A percentile compares a stretch with the other conserved stretches of the same genome.
phyloP scores from a whole-genome alignment of 2,797 vertebrate genomes.

The Allenopithecus nigroviridis region DNA sequence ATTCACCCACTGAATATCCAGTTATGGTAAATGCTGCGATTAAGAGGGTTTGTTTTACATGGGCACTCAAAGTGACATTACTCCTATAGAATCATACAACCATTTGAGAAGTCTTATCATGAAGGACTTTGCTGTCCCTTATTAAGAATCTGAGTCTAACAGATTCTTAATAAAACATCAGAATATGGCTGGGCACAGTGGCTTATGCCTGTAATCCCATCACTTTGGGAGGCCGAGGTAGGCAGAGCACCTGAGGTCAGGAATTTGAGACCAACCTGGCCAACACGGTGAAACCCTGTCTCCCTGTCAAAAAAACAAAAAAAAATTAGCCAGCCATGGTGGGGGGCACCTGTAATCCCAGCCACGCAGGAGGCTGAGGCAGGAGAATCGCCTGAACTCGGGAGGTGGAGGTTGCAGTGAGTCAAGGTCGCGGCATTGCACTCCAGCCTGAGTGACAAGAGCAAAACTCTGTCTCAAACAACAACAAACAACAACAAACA shows the following conservation, averaged over 20 bases:
- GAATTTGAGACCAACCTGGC: background rate
- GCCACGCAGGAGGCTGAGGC: background rate
- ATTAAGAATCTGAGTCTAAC: no score
- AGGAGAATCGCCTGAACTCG: no score
- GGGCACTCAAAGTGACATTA: no score
- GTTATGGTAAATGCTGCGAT: no score
- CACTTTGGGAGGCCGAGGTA: background rate
- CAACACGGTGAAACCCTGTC: background rate
- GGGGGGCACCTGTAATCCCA: background rate
- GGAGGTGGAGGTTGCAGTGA: background rate
- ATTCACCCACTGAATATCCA: no score
- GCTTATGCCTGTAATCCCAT: background rate
- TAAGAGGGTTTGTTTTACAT: no score
- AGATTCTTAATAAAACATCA: background rate
- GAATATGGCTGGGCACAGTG: background rate
- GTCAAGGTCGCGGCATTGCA: accelerated
- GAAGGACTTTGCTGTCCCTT: no score
- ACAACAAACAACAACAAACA: no score
- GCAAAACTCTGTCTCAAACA: no score
- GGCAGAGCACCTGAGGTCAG: background rate
- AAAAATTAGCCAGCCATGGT: background rate
- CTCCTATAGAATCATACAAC: no score
- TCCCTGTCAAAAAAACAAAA: background rate
- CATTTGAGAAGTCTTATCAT: no score
- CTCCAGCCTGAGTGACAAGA: background rate